Evolutionary conservation across 2,113 vertebrate species (phyloP), one percentile per base, ranked within the genome.

Genomic region (Thalassoma bifasciatum): DNA sequence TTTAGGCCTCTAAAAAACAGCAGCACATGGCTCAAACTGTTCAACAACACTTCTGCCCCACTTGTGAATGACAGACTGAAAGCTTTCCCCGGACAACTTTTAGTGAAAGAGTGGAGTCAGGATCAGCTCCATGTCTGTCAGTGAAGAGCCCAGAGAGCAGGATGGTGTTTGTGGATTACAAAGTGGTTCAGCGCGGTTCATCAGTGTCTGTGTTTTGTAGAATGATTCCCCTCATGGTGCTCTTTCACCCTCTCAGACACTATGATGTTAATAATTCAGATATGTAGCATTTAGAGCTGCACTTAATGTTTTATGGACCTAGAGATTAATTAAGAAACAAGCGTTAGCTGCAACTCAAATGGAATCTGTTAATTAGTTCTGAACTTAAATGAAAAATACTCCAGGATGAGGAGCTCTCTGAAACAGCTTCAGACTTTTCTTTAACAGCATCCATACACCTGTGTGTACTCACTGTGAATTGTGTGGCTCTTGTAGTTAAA

Each of bases 1-100:
- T 24, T 50, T 72, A 87, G 86, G 84, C 74, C 10, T 30, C 80
- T 38, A 81, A 89, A 77, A 66, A 77, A 78, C 80, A 77, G 79
- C 58, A 65, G 49, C 75, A 79, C 59, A 54, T 83, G 77, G 78
- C 67, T 70, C 38, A 54, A 40, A 68, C 72, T 84, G 83, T 89
- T 85, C 68, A 89, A 88, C 75, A 77, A n/a, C 73, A 38, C 82
- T 84, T 75, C 42, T 47, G 60, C 77, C 90, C 82, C 75, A 37
- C 69, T 86, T 60, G 40, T 87, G 85, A 89, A 90, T 83, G 85
- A 86, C 66, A 8, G 22, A 71, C 51, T 0, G 44, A 79, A 83
- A 66, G 49, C 5, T 30, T 30, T 30, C 30, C 84, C 63, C 61
- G 63, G 76, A 67, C 75, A 54, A 56, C 85, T 74, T 75, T 77